A percentile compares a stretch with the other conserved stretches of the same genome.
Evolutionary conservation across 2,888 invertebrate species (phyloP).

Genomic region (Aphrophora alni): DNA sequence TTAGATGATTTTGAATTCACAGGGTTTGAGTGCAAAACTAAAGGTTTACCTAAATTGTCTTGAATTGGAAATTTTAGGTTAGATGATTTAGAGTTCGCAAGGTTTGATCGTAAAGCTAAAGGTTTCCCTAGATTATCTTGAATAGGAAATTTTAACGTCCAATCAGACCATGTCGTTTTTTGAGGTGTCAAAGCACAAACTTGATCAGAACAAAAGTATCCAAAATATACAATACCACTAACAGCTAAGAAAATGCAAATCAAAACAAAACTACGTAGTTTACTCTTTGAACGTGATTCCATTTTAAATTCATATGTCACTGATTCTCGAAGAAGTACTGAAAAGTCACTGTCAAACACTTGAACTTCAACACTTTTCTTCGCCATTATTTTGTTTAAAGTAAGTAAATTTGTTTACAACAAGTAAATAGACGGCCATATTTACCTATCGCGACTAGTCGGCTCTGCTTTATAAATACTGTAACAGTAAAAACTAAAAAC

Average conservation of each 20-base stretch:
- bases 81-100: slow-evolving; percentile 51
- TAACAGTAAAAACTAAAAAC: too few species aligned
- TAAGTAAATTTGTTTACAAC: slow-evolving; percentile 30
- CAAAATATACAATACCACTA: slow-evolving; percentile 86
- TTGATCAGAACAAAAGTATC: slow-evolving; percentile 89
- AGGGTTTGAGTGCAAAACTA: slow-evolving; percentile 54
- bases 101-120: slow-evolving; percentile 54
- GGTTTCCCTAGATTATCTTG: slow-evolving; percentile 61
- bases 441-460: not conserved
- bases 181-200: slow-evolving; percentile 60
- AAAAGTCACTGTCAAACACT: slow-evolving; percentile 81
- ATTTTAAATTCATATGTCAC: slow-evolving; percentile 83
- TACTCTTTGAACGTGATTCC: slow-evolving; percentile 76
- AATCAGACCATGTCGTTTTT: slow-evolving; percentile 51
- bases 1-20: slow-evolving; percentile 51
- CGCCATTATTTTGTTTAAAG: slow-evolving; percentile 47
- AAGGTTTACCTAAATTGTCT: slow-evolving; percentile 63
- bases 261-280: slow-evolving; percentile 77
- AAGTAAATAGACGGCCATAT: slow-evolving; percentile 7
- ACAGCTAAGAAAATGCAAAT: slow-evolving; percentile 83
- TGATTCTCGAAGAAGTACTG: slow-evolving; percentile 73
- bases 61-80: slow-evolving; percentile 65
- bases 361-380: slow-evolving; percentile 80
- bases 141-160: slow-evolving; percentile 53
- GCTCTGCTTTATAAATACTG: not conserved